Conservation (phyloP, 2,888 invertebrate genomes). For the Scaptomyza reducta region DNA sequence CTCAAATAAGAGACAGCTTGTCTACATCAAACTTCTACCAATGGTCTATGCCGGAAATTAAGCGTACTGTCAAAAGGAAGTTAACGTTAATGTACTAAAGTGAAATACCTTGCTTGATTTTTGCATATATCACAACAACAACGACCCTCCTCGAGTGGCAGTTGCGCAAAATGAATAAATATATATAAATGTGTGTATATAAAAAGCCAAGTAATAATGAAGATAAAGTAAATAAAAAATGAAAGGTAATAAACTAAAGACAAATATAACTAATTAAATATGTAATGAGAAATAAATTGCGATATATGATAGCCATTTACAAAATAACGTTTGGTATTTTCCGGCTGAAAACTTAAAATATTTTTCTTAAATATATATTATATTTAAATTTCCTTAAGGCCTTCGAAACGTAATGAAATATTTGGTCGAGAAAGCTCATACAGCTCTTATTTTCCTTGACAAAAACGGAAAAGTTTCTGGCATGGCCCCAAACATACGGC, state of each 20-base stretch:
- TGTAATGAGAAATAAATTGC: not conserved
- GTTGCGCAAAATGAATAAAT: not conserved
- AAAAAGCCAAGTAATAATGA: not conserved
- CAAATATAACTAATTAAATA: not conserved
- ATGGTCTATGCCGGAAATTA: conserved; percentile 68
- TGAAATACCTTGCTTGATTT: conserved; percentile 45
- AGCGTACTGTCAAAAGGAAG: conserved; percentile 64
- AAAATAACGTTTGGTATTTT: not conserved
- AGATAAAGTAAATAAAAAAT: not conserved
- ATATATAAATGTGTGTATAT: not conserved
- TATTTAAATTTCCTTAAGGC: not conserved
- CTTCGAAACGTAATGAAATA: not conserved
- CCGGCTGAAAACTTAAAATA: not conserved
- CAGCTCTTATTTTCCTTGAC: conserved; percentile 20
- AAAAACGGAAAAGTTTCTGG: conserved; percentile 32
- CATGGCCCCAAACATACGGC: conserved; percentile 55
- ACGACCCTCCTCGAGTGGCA: not conserved
- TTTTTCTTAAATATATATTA: not conserved
- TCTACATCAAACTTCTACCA: conserved; percentile 17
- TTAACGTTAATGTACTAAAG: conserved; percentile 60
- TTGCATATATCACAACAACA: conserved; percentile 1
- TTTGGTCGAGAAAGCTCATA: conserved; percentile 2
- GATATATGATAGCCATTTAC: not conserved
- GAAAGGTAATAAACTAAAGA: too few relatives aligned
- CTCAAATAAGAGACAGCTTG: conserved; percentile 15